Percentiles rank a stretch among this genome's conserved stretches.
Conservation (phyloP, 2,113 vertebrate genomes). For the Pelusios castaneus region DNA sequence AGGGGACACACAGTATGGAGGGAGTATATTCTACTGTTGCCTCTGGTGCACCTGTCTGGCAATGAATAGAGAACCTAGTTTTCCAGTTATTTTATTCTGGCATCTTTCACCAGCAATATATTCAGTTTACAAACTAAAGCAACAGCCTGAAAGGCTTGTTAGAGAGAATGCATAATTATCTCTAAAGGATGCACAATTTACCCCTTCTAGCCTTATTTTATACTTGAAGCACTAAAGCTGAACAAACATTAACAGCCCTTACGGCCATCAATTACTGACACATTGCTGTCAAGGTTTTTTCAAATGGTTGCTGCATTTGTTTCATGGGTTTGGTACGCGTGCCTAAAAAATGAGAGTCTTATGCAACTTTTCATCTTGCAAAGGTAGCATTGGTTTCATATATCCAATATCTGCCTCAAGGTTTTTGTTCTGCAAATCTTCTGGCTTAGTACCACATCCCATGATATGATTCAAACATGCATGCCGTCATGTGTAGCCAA, state of each 20-base stretch:
- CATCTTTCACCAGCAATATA: background rate
- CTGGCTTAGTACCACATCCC: background rate
- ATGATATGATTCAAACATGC: background rate
- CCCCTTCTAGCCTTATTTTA: background rate
- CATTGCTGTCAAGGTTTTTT: background rate
- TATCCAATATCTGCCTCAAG: constrained; percentile 1
- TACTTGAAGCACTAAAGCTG: background rate
- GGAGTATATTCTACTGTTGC: background rate
- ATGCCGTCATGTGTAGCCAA: constrained; percentile 12
- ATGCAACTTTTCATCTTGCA: constrained; percentile 5
- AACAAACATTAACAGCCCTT: background rate
- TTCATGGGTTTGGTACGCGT: background rate
- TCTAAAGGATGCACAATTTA: background rate
- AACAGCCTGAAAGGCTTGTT: background rate
- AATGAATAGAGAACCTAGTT: accelerated
- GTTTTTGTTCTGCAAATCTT: background rate
- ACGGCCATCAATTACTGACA: background rate
- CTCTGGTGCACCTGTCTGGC: background rate
- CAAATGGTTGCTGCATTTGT: background rate
- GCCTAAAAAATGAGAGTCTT: constrained; percentile 3
- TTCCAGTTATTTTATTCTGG: background rate
- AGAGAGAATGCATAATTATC: background rate
- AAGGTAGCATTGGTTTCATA: constrained; percentile 11
- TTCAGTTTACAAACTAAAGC: background rate
- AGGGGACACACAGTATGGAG: background rate